Conservation (phyloP, 1,140 invertebrate genomes). For the Lanistes nyassanus region DNA sequence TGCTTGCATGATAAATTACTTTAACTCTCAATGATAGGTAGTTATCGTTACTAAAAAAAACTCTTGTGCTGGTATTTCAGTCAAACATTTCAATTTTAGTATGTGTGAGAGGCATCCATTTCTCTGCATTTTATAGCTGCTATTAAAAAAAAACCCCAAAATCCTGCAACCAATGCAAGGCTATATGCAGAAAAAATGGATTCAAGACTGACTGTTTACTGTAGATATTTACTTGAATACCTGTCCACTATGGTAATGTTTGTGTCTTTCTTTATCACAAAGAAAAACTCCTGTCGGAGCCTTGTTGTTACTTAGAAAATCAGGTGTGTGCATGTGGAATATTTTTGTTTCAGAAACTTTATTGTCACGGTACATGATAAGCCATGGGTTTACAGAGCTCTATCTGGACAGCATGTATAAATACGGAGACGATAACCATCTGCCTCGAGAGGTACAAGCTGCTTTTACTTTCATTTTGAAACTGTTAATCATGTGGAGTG, state of each 20-base stretch:
- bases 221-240: neutral
- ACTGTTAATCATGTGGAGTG: too few species aligned
- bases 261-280: neutral
- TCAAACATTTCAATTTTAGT: too few species aligned
- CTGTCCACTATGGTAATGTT: neutral
- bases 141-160: too few species aligned
- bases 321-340: neutral
- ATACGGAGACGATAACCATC: conserved; percentile 63
- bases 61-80: too few species aligned
- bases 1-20: neutral
- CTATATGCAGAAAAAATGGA: neutral
- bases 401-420: conserved; percentile 67
- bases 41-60: too few species aligned
- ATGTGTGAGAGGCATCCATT: too few species aligned
- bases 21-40: neutral
- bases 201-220: neutral
- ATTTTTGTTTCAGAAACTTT: conserved; percentile 58
- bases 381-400: conserved; percentile 65
- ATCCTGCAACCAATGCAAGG: too few species aligned
- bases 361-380: conserved; percentile 61
- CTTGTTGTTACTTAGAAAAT: neutral
- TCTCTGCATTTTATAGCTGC: too few species aligned
- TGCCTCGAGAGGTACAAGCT: conserved; percentile 63
- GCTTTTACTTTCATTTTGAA: neutral
- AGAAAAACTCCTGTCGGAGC: too few species aligned